A percentile compares a stretch with the other conserved stretches of the same genome.
These are phyloP conservation scores for Eledona agricola DNA, from an alignment of 2,888 invertebrate genomes.

Conservation along the genomic window DNA sequence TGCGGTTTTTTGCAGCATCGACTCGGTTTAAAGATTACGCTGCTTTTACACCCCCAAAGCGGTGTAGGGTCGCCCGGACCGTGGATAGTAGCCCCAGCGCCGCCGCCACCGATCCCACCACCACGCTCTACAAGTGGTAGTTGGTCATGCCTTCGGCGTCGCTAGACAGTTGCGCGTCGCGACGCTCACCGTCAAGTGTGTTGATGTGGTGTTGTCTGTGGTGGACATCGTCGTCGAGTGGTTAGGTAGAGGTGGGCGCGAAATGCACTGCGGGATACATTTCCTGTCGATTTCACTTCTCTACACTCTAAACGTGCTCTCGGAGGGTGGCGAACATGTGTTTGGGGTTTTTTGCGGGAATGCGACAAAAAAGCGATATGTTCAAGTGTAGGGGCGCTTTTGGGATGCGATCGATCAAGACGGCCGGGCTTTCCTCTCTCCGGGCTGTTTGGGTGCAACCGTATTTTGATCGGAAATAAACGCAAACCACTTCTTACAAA, in stretches of 20 bases:
- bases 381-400: slow-evolving; percentile 8
- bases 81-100: slow-evolving; percentile 17
- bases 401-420: slow-evolving; percentile 35
- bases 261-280: no score
- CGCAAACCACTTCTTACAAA: background rate
- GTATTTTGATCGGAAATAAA: slow-evolving; percentile 7
- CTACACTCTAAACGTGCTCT: no score
- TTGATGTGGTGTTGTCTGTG: slow-evolving; percentile 15
- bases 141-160: slow-evolving; percentile 48
- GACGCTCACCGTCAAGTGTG: slow-evolving; percentile 34
- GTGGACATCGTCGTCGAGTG: slow-evolving; percentile 4
- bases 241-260: slow-evolving; percentile 4
- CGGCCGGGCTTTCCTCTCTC: slow-evolving; percentile 36
- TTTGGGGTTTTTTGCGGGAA: background rate
- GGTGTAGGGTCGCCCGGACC: slow-evolving; percentile 27
- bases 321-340: no score
- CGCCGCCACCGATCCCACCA: slow-evolving; percentile 28
- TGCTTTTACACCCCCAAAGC: slow-evolving; percentile 8
- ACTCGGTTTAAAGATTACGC: no score
- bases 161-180: slow-evolving; percentile 49
- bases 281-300: no score
- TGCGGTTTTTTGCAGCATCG: no score
- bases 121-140: slow-evolving; percentile 53
- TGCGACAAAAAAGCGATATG: slow-evolving; percentile 14
- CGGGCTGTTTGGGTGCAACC: slow-evolving; percentile 24